Percentiles rank a stretch among this genome's conserved stretches.
Evolutionary conservation across 1,140 invertebrate species (phyloP).

Genomic region (Aphis craccivora): DNA sequence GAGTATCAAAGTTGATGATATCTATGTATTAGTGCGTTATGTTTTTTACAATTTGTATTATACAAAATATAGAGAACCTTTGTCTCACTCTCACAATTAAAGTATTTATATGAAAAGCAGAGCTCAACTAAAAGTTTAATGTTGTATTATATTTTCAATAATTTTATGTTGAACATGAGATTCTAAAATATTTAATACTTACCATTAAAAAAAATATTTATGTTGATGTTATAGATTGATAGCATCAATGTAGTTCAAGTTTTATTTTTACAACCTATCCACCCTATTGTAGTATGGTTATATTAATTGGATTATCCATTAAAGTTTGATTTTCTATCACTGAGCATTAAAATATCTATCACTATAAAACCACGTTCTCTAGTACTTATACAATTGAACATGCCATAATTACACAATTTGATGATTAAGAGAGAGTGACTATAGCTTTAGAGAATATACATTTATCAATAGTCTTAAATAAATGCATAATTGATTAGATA

Average conservation of each 20-base stretch:
- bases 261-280: constrained; percentile 65
- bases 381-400: no score
- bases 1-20: no score
- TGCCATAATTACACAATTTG: constrained; percentile 96
- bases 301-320: constrained; percentile 90
- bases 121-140: neutral
- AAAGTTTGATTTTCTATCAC: constrained; percentile 87
- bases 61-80: neutral
- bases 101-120: neutral
- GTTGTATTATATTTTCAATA: neutral
- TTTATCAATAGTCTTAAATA: constrained; percentile 90
- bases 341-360: constrained; percentile 88
- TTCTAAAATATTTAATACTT: neutral
- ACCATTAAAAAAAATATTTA: neutral
- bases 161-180: neutral
- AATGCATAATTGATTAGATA: constrained; percentile 72
- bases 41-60: no score
- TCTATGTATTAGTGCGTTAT: no score
- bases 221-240: constrained; percentile 70
- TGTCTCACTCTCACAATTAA: neutral
- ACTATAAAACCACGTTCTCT: no score
- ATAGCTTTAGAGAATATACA: constrained; percentile 67
- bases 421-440: constrained; percentile 93
- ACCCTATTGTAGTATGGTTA: constrained; percentile 98
- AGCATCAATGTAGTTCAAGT: constrained; percentile 76